phyloP scores from a whole-genome alignment of 2,113 vertebrate species.

The Dermatemys mawii region DNA sequence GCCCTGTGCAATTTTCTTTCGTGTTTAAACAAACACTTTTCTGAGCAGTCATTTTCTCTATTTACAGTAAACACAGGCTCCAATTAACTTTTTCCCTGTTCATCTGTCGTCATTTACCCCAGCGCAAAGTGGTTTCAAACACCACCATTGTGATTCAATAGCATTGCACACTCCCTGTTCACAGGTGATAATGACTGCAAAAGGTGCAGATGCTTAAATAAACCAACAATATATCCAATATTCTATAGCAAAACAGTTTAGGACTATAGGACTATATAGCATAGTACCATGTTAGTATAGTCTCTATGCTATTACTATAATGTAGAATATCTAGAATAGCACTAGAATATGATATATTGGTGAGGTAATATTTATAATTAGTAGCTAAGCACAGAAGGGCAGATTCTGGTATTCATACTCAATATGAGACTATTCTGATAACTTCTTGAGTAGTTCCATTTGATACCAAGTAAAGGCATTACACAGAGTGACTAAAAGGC shows the following conservation, averaged over 20 bases:
- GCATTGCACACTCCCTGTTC: too few species aligned
- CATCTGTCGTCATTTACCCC: background rate
- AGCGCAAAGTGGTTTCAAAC: background rate
- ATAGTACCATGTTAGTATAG: background rate
- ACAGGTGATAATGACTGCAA: background rate
- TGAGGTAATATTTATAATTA: background rate
- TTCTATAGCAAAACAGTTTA: rapidly evolving
- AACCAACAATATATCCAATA: background rate
- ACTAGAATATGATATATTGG: background rate
- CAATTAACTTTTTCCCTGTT: background rate
- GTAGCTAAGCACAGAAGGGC: too few species aligned
- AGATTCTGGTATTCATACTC: background rate
- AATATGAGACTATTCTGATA: background rate
- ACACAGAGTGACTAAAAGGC: constrained; percentile 39
- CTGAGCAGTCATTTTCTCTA: background rate
- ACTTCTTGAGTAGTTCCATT: too few species aligned
- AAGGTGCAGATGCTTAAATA: background rate
- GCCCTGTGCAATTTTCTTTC: background rate
- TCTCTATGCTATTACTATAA: background rate
- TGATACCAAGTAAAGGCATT: too few species aligned
- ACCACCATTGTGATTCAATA: rapidly evolving
- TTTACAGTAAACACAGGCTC: background rate
- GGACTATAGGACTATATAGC: background rate
- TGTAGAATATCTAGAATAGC: background rate
- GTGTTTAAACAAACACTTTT: background rate